Base-by-base conservation (phyloP, 2,888 invertebrate genomes). In the Empis stercorea region DNA sequence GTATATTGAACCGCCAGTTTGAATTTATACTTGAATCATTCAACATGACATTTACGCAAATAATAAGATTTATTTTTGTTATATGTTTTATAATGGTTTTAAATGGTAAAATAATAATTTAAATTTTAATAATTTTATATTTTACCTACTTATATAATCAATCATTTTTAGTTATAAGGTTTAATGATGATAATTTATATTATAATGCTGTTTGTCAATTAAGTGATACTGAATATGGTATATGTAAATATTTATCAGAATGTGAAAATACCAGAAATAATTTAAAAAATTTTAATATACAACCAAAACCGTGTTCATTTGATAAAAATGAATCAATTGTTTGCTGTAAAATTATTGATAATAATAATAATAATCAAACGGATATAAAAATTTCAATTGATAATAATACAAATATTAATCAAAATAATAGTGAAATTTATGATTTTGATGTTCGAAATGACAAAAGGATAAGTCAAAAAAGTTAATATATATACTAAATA, bases 171-270 rank as follows among this genome's bases (percentile, higher is more conserved):
- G 23, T 27, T 7, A 27, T 27, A 6, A 4, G 2, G 9, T 27
- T 27, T 9, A 9, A 9, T 27, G 23, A 27, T 27, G 23, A 27
- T 27, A 27, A 27, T 27, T 27, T 27, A 27, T 36, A 36, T 14
- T 6, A 9, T 36, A 14, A 36, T 36, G 2, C 14, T 2, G 6
- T 9, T 36, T 36, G 9, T 36, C n/a, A 84, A 58, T 84, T 84
- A 56, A 84, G 84, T 2, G 84, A 11, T 13, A 13, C 17, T 20
- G 38, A 17, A 38, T 3, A 10, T 7, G 38, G 38, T 2, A 17
- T 17, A 10, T 38, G 38, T 17, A 17, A 13, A 38, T 17, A 13
- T 17, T 13, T 38, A 9, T 3, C 16, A 11, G 4, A 5, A 3
- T 38, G 38, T 17, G 13, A 17, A 11, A 17, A 2, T 17, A 10